A percentile compares a stretch with the other conserved stretches of the same genome.
Evolutionary conservation across 2,113 vertebrate species (phyloP).

Genomic region (Strix aluco): DNA sequence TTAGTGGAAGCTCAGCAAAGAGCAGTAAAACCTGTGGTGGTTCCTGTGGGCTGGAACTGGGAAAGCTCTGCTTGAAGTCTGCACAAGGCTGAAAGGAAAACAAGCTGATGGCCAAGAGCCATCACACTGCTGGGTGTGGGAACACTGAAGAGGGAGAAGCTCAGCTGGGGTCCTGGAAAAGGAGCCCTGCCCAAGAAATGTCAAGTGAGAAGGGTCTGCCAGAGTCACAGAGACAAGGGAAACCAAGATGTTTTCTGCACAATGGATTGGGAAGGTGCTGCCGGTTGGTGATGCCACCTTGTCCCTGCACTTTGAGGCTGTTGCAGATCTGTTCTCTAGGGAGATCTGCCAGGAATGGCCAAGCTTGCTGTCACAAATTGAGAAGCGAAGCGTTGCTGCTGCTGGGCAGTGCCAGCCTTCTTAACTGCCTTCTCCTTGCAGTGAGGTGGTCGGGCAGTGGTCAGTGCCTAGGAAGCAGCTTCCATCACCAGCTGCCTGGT

Average conservation of each 20-base stretch:
- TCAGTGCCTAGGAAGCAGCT: not conserved
- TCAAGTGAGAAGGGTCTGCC: not conserved
- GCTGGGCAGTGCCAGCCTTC: not conserved
- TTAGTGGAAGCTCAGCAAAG: not conserved
- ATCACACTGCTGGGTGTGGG: not conserved
- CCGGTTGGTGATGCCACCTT: not conserved
- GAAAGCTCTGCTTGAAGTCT: not conserved
- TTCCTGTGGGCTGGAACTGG: not conserved
- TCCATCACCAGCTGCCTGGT: not conserved
- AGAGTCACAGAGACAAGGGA: rapidly evolving
- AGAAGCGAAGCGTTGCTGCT: rapidly evolving
- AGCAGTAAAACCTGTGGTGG: not conserved
- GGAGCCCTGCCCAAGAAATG: not conserved
- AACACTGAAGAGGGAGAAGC: not conserved
- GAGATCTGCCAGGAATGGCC: rapidly evolving
- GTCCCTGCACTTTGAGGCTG: not conserved
- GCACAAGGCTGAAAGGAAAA: not conserved
- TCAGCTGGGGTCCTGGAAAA: not conserved
- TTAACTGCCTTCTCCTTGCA: rapidly evolving
- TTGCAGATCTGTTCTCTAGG: not conserved
- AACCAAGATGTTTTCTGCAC: not conserved
- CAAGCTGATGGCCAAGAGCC: not conserved
- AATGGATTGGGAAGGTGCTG: not conserved
- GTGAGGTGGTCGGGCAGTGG: rapidly evolving
- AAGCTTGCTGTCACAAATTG: not conserved